A percentile compares a stretch with the other conserved stretches of the same genome.
Conservation (phyloP, 2,888 invertebrate species). For the Autographa gamma region DNA sequence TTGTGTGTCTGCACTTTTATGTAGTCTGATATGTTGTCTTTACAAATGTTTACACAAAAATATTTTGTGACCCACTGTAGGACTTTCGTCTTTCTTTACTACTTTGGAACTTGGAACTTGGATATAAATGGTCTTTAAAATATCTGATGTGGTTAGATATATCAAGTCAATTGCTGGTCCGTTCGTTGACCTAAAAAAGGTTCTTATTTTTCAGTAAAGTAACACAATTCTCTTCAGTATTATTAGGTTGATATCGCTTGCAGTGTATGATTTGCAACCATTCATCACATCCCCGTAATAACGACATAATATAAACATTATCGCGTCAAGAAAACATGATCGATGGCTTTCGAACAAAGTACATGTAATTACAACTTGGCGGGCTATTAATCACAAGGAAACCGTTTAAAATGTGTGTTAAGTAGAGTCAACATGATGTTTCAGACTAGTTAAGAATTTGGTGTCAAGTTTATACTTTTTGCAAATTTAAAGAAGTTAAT, state of each 20-base stretch:
- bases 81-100: too few relatives aligned
- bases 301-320: constrained; percentile 12
- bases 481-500: too few relatives aligned
- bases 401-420: neutral
- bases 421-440: neutral
- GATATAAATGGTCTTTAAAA: too few relatives aligned
- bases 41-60: neutral
- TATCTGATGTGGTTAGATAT: too few relatives aligned
- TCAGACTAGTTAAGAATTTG: too few relatives aligned
- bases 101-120: too few relatives aligned
- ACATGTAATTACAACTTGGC: neutral
- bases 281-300: constrained; percentile 33
- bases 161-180: too few relatives aligned
- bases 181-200: too few relatives aligned
- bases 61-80: too few relatives aligned
- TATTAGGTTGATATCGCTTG: constrained; percentile 8
- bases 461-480: too few relatives aligned
- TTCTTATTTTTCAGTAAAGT: neutral
- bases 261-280: constrained; percentile 19
- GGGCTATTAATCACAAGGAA: neutral
- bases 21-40: neutral
- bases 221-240: neutral
- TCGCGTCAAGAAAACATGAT: constrained; percentile 25
- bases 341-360: constrained; percentile 16
- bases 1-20: neutral